phyloP scores from a whole-genome alignment of 2,113 vertebrate genomes.

The Thomomys bottae region DNA sequence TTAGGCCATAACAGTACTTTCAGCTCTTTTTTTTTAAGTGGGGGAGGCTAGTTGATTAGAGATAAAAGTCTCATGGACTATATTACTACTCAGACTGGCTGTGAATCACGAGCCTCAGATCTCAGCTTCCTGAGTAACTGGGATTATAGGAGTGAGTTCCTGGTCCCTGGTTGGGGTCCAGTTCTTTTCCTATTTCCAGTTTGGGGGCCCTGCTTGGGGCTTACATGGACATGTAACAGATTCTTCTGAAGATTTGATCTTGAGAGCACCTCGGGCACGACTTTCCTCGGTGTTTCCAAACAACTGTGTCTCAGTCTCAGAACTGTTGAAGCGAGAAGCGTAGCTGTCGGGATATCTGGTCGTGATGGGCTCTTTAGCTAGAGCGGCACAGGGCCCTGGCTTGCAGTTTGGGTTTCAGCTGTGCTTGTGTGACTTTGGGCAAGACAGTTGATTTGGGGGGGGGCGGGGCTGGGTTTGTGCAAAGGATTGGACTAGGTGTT shows the following conservation, averaged over 20 bases:
- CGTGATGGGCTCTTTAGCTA: not conserved
- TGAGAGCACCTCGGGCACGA: rapidly evolving
- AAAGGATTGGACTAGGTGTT: not conserved
- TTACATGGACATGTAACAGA: not conserved
- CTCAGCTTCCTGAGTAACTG: too few relatives aligned
- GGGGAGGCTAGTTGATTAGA: too few relatives aligned
- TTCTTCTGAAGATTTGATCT: not conserved
- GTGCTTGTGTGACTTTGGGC: constrained; percentile 5
- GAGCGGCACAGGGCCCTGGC: not conserved
- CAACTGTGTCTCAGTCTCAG: not conserved
- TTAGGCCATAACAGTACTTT: too few relatives aligned
- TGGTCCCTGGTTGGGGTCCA: too few relatives aligned
- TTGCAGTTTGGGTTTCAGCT: not conserved
- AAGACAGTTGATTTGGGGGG: not conserved
- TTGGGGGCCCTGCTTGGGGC: too few relatives aligned
- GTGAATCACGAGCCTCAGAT: too few relatives aligned
- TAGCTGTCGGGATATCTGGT: not conserved
- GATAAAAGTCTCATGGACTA: too few relatives aligned
- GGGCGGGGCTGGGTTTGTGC: too few relatives aligned
- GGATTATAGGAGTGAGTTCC: too few relatives aligned
- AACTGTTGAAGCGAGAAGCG: not conserved
- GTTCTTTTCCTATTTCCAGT: not conserved
- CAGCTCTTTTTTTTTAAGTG: too few relatives aligned
- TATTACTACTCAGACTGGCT: too few relatives aligned
- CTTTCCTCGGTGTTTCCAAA: not conserved